These are phyloP conservation scores for Pelodiscus sinensis DNA, from an alignment of 2,113 vertebrate genomes.

Conservation along the genomic window DNA sequence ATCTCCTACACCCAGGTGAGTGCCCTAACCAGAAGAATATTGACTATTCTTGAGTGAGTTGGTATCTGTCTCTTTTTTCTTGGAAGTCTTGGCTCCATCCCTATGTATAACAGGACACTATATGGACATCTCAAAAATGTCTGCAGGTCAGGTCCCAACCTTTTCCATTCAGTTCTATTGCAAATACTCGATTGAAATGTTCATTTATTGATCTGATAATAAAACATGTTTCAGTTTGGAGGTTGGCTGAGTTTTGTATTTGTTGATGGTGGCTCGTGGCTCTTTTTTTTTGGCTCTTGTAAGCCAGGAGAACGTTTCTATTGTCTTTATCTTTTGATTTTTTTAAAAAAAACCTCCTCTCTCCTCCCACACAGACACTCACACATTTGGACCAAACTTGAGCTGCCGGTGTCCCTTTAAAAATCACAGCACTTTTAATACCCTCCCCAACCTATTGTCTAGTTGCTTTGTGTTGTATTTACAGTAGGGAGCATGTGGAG, in stretches of 20 bases:
- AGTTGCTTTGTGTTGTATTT: neutral
- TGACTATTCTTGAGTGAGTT: neutral
- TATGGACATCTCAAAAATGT: too few relatives aligned
- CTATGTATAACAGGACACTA: too few relatives aligned
- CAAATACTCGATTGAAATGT: neutral
- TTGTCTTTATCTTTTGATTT: neutral
- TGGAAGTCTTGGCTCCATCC: neutral
- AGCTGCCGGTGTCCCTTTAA: neutral
- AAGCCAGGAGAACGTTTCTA: neutral
- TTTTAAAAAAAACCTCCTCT: too few relatives aligned
- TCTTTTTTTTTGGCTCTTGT: neutral
- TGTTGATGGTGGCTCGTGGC: neutral
- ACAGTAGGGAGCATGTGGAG: accelerated
- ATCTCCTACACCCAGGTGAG: neutral
- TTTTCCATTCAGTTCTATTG: neutral
- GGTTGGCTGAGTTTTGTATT: neutral
- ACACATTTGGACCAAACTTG: neutral
- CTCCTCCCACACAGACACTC: too few relatives aligned
- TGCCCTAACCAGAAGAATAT: neutral
- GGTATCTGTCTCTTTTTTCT: neutral
- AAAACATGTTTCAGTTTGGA: neutral
- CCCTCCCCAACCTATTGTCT: neutral
- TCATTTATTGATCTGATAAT: neutral
- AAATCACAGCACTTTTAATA: neutral
- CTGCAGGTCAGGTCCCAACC: neutral